These are phyloP conservation scores for Julus scandinavius DNA, from an alignment of 2,888 invertebrate genomes.

Conservation along the genomic window DNA sequence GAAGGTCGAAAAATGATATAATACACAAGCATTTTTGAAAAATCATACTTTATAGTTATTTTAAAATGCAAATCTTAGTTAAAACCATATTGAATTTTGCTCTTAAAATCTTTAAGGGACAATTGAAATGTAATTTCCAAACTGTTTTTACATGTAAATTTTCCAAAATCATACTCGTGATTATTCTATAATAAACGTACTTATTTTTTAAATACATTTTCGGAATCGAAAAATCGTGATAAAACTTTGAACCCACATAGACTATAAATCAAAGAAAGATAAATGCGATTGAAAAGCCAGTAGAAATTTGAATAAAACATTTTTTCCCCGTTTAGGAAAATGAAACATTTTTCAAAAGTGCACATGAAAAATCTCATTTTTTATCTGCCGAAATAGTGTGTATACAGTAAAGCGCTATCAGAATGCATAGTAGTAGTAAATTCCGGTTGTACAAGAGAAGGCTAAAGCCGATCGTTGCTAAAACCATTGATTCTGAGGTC, in stretches of 20 bases:
- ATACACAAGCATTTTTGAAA: no score
- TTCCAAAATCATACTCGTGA: no score
- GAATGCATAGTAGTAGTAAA: background rate
- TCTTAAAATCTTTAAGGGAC: no score
- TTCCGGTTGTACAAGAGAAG: background rate
- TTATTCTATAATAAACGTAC: no score
- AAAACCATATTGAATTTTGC: no score
- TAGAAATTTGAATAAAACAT: conserved; percentile 7
- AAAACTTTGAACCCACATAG: background rate
- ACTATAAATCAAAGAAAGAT: background rate
- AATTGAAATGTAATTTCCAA: no score
- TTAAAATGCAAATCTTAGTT: no score
- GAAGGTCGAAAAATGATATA: no score
- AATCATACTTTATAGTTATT: no score
- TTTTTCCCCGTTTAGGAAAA: background rate
- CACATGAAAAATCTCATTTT: background rate
- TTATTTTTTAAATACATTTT: background rate
- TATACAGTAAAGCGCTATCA: background rate
- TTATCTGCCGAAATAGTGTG: background rate
- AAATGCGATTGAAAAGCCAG: background rate
- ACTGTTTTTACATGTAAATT: no score
- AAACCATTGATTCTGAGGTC: conserved; percentile 39
- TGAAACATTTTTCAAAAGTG: background rate
- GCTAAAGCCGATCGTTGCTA: background rate
- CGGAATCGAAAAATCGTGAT: background rate